Conservation (phyloP, 2,888 invertebrate genomes). For the Perdita meconis region DNA sequence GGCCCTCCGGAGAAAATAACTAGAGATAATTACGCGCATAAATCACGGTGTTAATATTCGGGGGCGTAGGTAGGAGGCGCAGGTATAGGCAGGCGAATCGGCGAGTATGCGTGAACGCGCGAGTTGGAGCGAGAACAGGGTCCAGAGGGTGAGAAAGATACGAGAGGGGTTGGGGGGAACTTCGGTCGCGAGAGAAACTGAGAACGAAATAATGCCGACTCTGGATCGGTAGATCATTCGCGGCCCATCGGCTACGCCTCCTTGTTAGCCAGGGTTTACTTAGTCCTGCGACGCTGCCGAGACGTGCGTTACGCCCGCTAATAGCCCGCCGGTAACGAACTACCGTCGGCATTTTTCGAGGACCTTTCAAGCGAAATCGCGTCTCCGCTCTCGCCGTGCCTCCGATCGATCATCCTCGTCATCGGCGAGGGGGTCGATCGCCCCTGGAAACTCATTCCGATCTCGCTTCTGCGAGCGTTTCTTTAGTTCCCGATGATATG, state of each 20-base stretch:
- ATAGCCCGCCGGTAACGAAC: constrained; percentile 83
- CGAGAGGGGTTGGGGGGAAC: not conserved
- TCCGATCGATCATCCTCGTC: constrained; percentile 71
- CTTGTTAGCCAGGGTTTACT: constrained; percentile 83
- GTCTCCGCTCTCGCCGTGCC: constrained; percentile 64
- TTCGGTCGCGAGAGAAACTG: constrained; percentile 7
- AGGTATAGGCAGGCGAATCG: constrained; percentile 63
- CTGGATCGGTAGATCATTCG: constrained; percentile 82
- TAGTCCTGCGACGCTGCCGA: constrained; percentile 78
- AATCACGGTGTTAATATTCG: constrained; percentile 84
- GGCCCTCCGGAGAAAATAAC: constrained; percentile 78
- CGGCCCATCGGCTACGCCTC: constrained; percentile 80
- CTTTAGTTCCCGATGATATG: constrained; percentile 28
- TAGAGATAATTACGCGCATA: constrained; percentile 84
- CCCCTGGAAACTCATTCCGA: constrained; percentile 66
- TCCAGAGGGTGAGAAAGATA: not conserved
- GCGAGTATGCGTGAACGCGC: constrained; percentile 22
- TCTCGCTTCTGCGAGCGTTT: constrained; percentile 24
- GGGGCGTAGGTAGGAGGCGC: constrained; percentile 81
- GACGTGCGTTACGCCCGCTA: constrained; percentile 83
- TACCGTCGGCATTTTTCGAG: constrained; percentile 77
- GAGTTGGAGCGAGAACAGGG: constrained; percentile 11
- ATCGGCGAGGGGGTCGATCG: constrained; percentile 59
- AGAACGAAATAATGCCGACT: constrained; percentile 73
- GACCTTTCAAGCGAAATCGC: constrained; percentile 71